Conservation (phyloP, 2,797 vertebrate genomes). For the Salmo trutta region DNA sequence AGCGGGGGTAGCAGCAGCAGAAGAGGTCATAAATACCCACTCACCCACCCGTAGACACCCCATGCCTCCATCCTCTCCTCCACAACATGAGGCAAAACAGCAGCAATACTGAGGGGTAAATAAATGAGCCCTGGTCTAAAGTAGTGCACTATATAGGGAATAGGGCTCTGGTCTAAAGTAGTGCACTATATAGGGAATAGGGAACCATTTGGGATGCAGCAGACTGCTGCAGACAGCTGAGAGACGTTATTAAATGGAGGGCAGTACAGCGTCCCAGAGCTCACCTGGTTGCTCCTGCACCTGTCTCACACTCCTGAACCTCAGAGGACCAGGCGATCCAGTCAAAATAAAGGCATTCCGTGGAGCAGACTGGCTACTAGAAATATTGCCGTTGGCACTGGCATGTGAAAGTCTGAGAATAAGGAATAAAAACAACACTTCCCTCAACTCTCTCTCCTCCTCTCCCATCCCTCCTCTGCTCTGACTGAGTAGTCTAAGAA, state of each 20-base stretch:
- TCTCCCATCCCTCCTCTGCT: not conserved
- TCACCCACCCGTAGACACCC: no score
- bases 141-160: no score
- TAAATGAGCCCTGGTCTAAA: no score
- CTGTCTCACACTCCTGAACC: slow-evolving; percentile 45
- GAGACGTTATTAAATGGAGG: no score
- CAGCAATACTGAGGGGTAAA: no score
- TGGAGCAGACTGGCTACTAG: slow-evolving; percentile 31
- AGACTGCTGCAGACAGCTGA: not conserved
- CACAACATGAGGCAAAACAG: no score
- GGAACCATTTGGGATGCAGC: no score
- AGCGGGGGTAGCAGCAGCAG: slow-evolving; percentile 21
- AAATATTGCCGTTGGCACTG: slow-evolving; percentile 47
- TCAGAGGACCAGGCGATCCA: not conserved
- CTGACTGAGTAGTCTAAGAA: not conserved
- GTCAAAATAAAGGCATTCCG: slow-evolving; percentile 41
- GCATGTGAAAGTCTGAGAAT: slow-evolving; percentile 49
- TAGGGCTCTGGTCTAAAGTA: no score
- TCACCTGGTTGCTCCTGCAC: slow-evolving; percentile 53
- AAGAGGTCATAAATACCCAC: no score
- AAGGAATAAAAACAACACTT: slow-evolving; percentile 36
- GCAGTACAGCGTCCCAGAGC: not conserved
- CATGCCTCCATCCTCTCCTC: no score
- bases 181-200: no score
- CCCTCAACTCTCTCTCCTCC: not conserved